Conservation (phyloP, 1,140 invertebrate genomes). For the Nephila pilipes region DNA sequence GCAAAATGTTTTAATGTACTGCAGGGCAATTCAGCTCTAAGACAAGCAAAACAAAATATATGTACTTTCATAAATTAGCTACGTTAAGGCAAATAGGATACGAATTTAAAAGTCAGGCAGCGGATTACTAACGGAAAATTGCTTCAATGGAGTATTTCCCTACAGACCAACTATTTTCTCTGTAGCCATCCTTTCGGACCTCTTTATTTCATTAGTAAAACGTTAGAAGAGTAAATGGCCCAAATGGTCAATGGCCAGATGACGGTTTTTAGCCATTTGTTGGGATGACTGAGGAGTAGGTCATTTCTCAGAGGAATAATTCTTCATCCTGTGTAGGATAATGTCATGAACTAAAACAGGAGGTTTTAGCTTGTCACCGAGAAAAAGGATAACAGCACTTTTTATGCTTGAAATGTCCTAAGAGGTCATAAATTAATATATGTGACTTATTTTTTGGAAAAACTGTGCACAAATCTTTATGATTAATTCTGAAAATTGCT, state of each 20-base stretch:
- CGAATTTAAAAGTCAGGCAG: neutral
- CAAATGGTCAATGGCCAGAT: constrained; percentile 55
- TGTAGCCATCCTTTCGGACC: neutral
- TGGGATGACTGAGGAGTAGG: constrained; percentile 38
- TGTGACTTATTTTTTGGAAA: neutral
- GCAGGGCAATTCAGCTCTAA: neutral
- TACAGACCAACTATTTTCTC: constrained; percentile 9
- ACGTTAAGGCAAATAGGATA: neutral
- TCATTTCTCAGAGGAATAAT: constrained; percentile 15
- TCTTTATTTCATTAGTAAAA: constrained; percentile 60
- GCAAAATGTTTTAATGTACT: neutral
- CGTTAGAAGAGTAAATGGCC: constrained; percentile 49
- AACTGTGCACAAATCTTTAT: neutral
- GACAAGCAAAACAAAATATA: neutral
- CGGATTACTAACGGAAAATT: neutral
- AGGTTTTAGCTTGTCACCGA: neutral
- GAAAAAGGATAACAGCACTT: neutral
- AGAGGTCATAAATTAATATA: neutral
- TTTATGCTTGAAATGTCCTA: neutral
- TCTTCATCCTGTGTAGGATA: constrained; percentile 25
- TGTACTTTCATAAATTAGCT: neutral
- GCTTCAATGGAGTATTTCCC: neutral
- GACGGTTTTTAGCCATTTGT: constrained; percentile 58
- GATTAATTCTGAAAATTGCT: neutral
- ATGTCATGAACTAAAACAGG: neutral